A percentile compares a stretch with the other conserved stretches of the same genome.
phyloP scores from a whole-genome alignment of 2,888 invertebrate genomes.

The Pogonocherus hispidulus region DNA sequence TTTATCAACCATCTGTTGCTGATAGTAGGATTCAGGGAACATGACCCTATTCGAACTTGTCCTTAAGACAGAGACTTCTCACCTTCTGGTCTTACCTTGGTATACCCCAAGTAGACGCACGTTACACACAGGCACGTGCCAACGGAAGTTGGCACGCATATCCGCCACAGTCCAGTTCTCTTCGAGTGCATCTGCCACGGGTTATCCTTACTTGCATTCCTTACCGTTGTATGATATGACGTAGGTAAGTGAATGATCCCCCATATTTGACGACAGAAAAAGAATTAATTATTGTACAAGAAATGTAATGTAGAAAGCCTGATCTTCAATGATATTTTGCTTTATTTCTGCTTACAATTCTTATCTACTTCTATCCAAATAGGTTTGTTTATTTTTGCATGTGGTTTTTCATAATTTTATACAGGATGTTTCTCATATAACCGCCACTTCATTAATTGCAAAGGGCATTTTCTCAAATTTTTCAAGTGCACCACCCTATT shows the following conservation, averaged over 20 bases:
- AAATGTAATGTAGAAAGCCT: too few species aligned
- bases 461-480: too few species aligned
- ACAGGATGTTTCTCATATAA: too few species aligned
- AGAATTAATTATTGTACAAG: too few species aligned
- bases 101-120: constrained; percentile 12
- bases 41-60: neutral
- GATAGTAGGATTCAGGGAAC: constrained; percentile 29
- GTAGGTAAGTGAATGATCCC: neutral
- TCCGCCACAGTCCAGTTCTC: constrained; percentile 7
- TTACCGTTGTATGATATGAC: neutral
- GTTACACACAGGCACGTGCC: constrained; percentile 29
- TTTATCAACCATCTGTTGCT: constrained; percentile 53
- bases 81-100: constrained; percentile 14
- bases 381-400: too few species aligned
- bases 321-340: too few species aligned
- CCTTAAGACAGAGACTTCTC: constrained; percentile 15
- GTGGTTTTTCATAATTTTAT: too few species aligned
- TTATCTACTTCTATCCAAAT: too few species aligned
- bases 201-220: neutral
- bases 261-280: neutral
- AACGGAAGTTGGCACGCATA: constrained; percentile 23
- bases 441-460: too few species aligned
- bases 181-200: constrained; percentile 19
- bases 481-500: too few species aligned
- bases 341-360: too few species aligned